Evolutionary conservation across 1,140 invertebrate genomes (phyloP).

Genomic region (Cyclargus thomasi): DNA sequence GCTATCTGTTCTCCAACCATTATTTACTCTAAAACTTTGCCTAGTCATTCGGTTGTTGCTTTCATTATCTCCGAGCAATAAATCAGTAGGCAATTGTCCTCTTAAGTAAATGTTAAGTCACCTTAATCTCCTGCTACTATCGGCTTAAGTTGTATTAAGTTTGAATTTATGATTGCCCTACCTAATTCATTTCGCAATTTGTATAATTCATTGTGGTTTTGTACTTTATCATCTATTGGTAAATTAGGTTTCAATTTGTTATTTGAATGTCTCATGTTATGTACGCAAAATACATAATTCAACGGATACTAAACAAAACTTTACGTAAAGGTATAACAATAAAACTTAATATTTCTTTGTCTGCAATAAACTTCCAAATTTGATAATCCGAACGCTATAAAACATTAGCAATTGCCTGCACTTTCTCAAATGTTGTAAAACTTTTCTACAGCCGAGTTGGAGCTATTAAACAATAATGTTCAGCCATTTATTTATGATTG

Average conservation of each 20-base stretch:
- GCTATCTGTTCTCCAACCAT: not conserved
- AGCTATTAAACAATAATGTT: constrained; percentile 7
- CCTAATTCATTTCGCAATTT: not conserved
- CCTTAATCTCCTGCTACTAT: not conserved
- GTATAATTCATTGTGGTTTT: not conserved
- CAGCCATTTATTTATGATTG: not conserved
- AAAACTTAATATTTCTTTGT: not conserved
- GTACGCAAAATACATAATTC: not conserved
- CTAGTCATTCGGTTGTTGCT: not conserved
- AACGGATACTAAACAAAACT: not conserved
- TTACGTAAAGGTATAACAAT: not conserved
- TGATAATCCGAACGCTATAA: not conserved
- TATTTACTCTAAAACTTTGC: constrained; percentile 3
- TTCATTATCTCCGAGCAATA: not conserved
- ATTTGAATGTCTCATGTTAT: not conserved
- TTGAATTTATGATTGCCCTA: constrained; percentile 1
- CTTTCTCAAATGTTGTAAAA: not conserved
- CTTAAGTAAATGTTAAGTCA: not conserved
- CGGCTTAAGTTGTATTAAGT: not conserved
- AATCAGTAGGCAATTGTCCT: not conserved
- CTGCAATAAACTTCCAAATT: not conserved
- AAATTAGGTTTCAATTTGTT: not conserved
- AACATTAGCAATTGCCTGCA: not conserved
- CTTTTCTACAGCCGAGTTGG: not conserved
- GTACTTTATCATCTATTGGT: not conserved